These are phyloP conservation scores for Ennomos fuscantarius DNA, from an alignment of 2,888 invertebrate genomes.

Conservation along the genomic window DNA sequence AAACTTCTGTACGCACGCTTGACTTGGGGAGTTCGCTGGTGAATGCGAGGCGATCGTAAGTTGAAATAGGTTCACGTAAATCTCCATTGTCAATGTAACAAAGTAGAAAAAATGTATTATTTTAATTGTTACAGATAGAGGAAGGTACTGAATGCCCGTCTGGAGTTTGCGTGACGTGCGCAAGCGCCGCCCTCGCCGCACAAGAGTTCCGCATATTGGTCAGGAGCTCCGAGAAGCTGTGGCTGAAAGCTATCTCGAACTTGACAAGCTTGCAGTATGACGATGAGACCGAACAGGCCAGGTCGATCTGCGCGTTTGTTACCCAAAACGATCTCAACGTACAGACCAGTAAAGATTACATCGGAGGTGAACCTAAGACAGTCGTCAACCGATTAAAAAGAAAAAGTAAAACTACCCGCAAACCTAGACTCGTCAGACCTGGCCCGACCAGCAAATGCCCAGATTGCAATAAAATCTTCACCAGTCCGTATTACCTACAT, in stretches of 20 bases:
- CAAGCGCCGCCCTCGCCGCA: slow-evolving; percentile 61
- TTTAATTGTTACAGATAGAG: slow-evolving; percentile 59
- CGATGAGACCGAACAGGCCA: slow-evolving; percentile 37
- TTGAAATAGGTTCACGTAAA: too few species aligned
- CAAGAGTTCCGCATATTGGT: slow-evolving; percentile 67
- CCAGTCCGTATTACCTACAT: slow-evolving; percentile 64
- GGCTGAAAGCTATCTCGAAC: slow-evolving; percentile 59
- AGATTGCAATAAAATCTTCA: slow-evolving; percentile 68
- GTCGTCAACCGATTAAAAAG: slow-evolving; percentile 56
- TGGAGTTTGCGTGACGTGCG: slow-evolving; percentile 65
- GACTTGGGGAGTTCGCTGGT: too few species aligned
- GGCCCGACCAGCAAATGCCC: slow-evolving; percentile 63
- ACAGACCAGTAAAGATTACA: slow-evolving; percentile 59
- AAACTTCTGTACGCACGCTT: too few species aligned
- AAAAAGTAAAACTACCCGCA: slow-evolving; percentile 48
- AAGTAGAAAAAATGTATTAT: too few species aligned
- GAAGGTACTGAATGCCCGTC: slow-evolving; percentile 62
- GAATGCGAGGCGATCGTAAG: too few species aligned
- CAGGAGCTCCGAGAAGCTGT: slow-evolving; percentile 56
- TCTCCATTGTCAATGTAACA: too few species aligned
- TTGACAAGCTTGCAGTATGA: slow-evolving; percentile 41
- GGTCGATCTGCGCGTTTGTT: slow-evolving; percentile 64
- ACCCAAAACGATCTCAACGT: slow-evolving; percentile 56
- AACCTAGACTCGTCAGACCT: slow-evolving; percentile 47
- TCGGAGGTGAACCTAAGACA: slow-evolving; percentile 51